Evolutionary conservation across 2,797 vertebrate genomes (phyloP).

Genomic region (Sus cebifrons): DNA sequence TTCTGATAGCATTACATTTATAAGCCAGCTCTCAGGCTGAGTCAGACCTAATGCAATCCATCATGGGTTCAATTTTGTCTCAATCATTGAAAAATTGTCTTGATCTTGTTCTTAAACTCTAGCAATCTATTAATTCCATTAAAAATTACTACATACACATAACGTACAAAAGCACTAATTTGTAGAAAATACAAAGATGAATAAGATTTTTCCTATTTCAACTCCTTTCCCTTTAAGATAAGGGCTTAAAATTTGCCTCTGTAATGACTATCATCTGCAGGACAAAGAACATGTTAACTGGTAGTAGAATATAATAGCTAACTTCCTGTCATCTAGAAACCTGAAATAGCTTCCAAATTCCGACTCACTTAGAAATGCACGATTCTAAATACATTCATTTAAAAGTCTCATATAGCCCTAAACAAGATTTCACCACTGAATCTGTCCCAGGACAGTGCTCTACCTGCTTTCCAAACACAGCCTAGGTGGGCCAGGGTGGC

Average conservation of each 20-base stretch:
- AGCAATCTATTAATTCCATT: neutral
- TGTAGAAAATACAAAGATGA: neutral
- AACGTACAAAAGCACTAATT: neutral
- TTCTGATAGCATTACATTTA: neutral
- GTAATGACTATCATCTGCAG: neutral
- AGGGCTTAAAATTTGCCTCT: constrained; percentile 22
- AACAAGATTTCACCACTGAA: neutral
- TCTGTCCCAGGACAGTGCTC: neutral
- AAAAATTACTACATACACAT: neutral
- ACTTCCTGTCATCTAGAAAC: neutral
- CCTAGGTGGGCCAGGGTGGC: neutral
- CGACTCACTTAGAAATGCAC: constrained; percentile 3
- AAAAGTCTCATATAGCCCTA: neutral
- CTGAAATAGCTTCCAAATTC: constrained; percentile 19
- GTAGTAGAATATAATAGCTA: neutral
- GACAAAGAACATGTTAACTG: neutral
- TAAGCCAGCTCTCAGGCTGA: neutral
- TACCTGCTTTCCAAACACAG: neutral
- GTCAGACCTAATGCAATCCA: neutral
- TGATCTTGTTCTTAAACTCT: constrained; percentile 12
- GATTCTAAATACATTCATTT: constrained; percentile 54
- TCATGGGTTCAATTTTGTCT: neutral
- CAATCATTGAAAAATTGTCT: neutral
- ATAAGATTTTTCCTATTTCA: neutral
- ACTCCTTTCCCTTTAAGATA: no score